Conservation (phyloP, 2,888 invertebrate species). For the Torymus aiolomorphi region DNA sequence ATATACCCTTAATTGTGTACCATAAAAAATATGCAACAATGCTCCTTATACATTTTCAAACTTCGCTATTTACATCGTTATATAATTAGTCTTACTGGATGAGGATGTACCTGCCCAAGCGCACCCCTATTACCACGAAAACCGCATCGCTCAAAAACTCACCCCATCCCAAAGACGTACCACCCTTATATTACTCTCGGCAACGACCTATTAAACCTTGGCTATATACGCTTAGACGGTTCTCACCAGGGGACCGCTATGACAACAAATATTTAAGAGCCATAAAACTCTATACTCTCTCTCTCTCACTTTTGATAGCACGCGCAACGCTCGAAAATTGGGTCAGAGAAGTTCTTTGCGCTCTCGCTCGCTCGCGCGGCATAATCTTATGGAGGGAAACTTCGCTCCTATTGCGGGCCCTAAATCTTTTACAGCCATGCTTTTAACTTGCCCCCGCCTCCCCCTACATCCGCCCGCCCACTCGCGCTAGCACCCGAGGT, state of each 20-base stretch:
- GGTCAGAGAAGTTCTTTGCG: slow-evolving; percentile 38
- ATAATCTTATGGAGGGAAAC: slow-evolving; percentile 41
- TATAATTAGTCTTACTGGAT: too few species aligned
- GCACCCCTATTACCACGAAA: too few species aligned
- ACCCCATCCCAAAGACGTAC: too few species aligned
- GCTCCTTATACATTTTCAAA: too few species aligned
- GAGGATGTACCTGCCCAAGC: too few species aligned
- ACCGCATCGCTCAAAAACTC: too few species aligned
- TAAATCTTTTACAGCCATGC: slow-evolving; percentile 37
- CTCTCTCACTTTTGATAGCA: slow-evolving; percentile 16
- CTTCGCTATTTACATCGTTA: too few species aligned
- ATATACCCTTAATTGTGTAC: too few species aligned
- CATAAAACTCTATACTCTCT: slow-evolving; percentile 14
- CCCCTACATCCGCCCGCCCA: too few species aligned
- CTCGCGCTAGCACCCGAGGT: background rate
- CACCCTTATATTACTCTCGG: background rate
- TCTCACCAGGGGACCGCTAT: background rate
- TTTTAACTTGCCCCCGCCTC: slow-evolving; percentile 11
- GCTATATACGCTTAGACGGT: too few species aligned
- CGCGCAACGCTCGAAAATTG: slow-evolving; percentile 17
- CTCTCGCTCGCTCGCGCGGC: background rate
- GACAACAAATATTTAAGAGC: slow-evolving; percentile 34
- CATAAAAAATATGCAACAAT: too few species aligned
- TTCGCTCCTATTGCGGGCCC: slow-evolving; percentile 31
- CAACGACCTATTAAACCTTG: background rate